phyloP scores from a whole-genome alignment of 2,113 vertebrate species.

The Scomber scombrus region DNA sequence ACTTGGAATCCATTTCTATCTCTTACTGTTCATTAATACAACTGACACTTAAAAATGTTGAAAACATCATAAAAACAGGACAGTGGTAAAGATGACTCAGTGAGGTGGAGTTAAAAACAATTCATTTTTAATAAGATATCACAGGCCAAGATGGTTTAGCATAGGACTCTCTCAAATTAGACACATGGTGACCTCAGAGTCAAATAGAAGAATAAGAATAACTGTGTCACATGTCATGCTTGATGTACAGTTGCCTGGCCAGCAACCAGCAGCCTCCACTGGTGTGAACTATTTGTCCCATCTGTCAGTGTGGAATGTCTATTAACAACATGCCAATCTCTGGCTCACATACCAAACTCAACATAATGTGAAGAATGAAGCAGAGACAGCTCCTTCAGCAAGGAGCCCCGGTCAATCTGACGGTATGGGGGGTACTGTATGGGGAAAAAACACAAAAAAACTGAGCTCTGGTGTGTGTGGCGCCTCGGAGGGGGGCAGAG shows the following conservation, averaged over 20 bases:
- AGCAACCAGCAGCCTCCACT: background rate
- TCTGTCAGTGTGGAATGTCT: background rate
- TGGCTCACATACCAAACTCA: constrained; percentile 2
- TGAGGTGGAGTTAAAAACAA: background rate
- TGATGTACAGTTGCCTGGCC: background rate
- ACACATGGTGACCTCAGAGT: no score
- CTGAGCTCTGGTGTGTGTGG: background rate
- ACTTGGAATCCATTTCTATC: no score
- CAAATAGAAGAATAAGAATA: no score
- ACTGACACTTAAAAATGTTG: no score
- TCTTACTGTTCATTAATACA: no score
- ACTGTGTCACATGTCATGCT: no score
- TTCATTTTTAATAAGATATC: background rate
- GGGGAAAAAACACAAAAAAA: background rate
- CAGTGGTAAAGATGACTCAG: no score
- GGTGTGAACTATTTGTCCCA: background rate
- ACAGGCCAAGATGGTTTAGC: background rate
- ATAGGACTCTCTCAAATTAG: no score
- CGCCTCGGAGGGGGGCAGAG: constrained; percentile 1
- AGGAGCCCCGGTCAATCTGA: constrained; percentile 20
- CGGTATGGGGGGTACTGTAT: background rate
- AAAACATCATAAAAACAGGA: no score
- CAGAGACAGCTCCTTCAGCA: background rate
- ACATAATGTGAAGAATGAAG: constrained; percentile 10
- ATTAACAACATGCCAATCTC: background rate